These are phyloP conservation scores for Spodoptera frugiperda DNA, from an alignment of 1,140 invertebrate species.

Conservation along the genomic window DNA sequence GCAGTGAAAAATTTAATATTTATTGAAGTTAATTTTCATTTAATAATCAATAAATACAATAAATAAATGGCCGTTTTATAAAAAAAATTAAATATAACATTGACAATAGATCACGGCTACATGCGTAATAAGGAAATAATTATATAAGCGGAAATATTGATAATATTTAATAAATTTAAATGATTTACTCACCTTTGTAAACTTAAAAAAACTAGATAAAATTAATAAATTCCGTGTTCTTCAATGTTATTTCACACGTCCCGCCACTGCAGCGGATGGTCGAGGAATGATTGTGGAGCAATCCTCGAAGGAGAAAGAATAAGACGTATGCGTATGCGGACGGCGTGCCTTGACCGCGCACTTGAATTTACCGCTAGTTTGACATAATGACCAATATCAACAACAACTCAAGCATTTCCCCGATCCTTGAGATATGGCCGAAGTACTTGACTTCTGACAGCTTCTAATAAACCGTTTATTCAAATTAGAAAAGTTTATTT, in stretches of 20 bases:
- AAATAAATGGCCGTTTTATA: no score
- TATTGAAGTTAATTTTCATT: no score
- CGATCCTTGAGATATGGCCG: conserved; percentile 8
- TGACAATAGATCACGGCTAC: no score
- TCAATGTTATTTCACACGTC: conserved; percentile 38
- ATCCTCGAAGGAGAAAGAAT: conserved; percentile 44
- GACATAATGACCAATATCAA: conserved; percentile 63
- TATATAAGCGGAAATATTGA: background rate
- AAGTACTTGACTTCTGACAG: no score
- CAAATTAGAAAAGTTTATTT: no score
- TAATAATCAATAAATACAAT: no score
- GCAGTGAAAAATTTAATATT: background rate
- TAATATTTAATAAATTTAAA: background rate
- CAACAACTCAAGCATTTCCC: background rate
- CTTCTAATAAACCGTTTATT: no score
- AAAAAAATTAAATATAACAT: no score
- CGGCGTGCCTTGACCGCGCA: conserved; percentile 63
- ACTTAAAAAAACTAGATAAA: background rate
- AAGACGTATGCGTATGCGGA: conserved; percentile 36
- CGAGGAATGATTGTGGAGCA: conserved; percentile 55
- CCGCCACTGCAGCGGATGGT: conserved; percentile 42
- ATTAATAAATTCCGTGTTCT: background rate
- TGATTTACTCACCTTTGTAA: conserved; percentile 24
- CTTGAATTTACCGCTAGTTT: conserved; percentile 74
- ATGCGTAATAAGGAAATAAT: background rate